Evolutionary conservation across 2,888 invertebrate species (phyloP).

Genomic region (Tortricodes alternella): DNA sequence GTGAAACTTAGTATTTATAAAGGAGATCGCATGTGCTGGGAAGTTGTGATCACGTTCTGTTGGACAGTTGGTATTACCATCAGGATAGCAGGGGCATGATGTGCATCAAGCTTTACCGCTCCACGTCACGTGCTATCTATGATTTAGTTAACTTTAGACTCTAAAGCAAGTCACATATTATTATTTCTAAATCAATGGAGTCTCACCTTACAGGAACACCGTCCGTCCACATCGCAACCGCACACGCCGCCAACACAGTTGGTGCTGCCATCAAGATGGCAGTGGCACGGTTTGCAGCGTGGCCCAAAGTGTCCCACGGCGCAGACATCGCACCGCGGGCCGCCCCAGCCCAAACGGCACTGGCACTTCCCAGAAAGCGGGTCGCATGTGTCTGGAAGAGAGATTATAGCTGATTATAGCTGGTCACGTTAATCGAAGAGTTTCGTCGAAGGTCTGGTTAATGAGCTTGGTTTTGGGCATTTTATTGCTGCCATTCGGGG

Average conservation of each 20-base stretch:
- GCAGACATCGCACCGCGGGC: slow-evolving; percentile 91
- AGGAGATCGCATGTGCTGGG: too few species aligned
- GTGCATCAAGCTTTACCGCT: too few species aligned
- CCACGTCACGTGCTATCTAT: too few species aligned
- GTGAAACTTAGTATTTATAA: too few species aligned
- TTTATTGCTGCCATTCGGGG: too few species aligned
- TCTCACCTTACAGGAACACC: slow-evolving; percentile 93
- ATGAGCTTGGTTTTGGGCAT: too few species aligned
- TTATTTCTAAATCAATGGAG: not conserved
- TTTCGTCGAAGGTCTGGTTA: too few species aligned
- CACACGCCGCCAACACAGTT: slow-evolving; percentile 84
- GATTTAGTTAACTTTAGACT: too few species aligned
- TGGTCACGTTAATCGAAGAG: too few species aligned
- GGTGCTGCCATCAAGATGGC: slow-evolving; percentile 88
- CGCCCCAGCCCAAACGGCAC: slow-evolving; percentile 89
- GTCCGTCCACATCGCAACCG: slow-evolving; percentile 88
- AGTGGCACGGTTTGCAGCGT: slow-evolving; percentile 92
- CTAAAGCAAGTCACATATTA: not conserved
- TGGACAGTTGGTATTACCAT: too few species aligned
- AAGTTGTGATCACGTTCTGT: too few species aligned
- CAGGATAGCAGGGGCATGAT: too few species aligned
- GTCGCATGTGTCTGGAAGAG: slow-evolving; percentile 86
- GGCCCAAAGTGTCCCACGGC: slow-evolving; percentile 94
- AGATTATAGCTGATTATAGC: not conserved
- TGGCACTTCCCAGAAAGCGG: slow-evolving; percentile 87